Base-by-base conservation (phyloP, 2,888 invertebrate species). In the Drosophila falleni region DNA sequence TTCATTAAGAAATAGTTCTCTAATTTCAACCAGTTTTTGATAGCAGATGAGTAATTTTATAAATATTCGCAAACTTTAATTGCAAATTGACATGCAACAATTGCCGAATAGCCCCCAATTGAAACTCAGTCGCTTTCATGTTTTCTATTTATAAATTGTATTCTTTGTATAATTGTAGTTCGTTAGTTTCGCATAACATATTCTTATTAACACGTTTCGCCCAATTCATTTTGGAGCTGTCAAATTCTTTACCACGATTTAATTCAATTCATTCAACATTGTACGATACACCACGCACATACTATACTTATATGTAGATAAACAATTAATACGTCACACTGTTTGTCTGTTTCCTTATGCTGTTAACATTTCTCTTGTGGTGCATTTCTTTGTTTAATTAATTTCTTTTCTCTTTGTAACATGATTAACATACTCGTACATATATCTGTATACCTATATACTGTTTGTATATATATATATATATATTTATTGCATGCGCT, bases 161-260 rank as follows among this genome's bases (percentile, higher is more conserved):
- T 84, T 88, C 75, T 84, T 84, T 84, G 84, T 84, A 84, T 84
- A 88, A 88, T 84, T 83, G 81, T 88, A 84, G 89, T 84, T 84
- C 84, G 71, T 84, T 84, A 84, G 89, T 86, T 83, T 89, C 74
- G 84, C 89, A 86, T 89, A 84, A 84, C 84, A 86, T 88, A 86
- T 59, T 71, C 67, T 74, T 72, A 77, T 74, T 69, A 77, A 76
- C 76, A 74, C 49, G 51, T 56, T 56, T 16, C n/a, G 33, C 35
- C 64, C 59, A 53, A 65, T 35, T 44, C 46, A 10, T 42, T 19
- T 35, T 41, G 67, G 67, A 54, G 67, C 67, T 65, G 55, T 74
- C 79, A 74, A 73, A 76, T 66, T 74, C 63, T 54, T 44, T 65
- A 62, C 39, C 46, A 46, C 51, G 46, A 74, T 65, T 69, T 59